Base-by-base conservation (phyloP, 1,140 invertebrate species). In the Drosophila mauritiana region DNA sequence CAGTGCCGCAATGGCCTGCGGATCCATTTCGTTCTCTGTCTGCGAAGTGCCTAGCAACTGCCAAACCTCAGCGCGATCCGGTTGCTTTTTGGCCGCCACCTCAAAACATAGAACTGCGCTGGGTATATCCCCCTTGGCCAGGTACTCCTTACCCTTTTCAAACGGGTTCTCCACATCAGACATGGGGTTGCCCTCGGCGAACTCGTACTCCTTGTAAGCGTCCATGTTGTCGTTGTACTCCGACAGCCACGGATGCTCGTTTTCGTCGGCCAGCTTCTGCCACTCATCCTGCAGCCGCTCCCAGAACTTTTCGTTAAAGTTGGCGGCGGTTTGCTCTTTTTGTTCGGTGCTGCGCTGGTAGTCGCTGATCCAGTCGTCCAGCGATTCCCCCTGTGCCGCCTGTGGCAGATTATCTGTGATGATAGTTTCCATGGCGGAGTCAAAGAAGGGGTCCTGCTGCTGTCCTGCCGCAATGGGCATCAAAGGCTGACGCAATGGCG, bases 41-140 rank as follows among this genome's bases (percentile, higher is more conserved):
- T 99, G 98, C 15, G 97, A 97, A 40, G 96, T 96, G 8, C 97
- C 97, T 7, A 98, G 93, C 27, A 97, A 92, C 46, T 96, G 94
- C 97, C 97, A 97, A 34, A 97, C 96, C 92, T 98, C 95, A 0
- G 95, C 92, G 92, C 97, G 96, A 37, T 96, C 93, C 3, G 96
- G 95, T 65, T 97, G 94, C 92, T 98, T 96, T 91, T 98, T 96
- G 7, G 96, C 97, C 42, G 98, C 98, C 58, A 97, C 97, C 94
- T 99, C 99, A 93, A 99, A 99, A 84, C 98, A 97, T 4, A 99
- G 93, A 1, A 99, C 98, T 25, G 99, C 98, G 78, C 97, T 97
- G 15, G 98, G 97, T 61, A 99, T 94, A 93, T 99, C 98, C 25
- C 98, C 98, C 72, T 94, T 94, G 85, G 95, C 94, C 55, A 99